phyloP scores from a whole-genome alignment of 2,797 vertebrate species.

The Sebastes iracundus region DNA sequence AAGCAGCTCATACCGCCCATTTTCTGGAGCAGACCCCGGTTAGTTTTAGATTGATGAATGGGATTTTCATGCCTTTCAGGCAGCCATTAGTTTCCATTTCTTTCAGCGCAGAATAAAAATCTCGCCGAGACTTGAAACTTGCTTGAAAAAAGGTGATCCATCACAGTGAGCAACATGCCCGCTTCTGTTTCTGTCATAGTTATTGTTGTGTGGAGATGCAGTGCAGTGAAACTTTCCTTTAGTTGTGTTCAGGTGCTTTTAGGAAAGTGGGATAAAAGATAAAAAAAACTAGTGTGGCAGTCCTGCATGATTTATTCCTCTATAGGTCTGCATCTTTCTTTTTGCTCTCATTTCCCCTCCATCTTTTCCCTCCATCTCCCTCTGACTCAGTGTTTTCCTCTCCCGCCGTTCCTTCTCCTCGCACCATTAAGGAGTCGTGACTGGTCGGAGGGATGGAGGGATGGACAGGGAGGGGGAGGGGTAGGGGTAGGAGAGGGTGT shows the following conservation, averaged over 20 bases:
- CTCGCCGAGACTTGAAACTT: constrained; percentile 3
- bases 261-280: neutral
- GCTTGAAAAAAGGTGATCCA: constrained; percentile 33
- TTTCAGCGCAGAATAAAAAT: constrained; percentile 43
- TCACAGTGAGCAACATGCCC: constrained; percentile 8
- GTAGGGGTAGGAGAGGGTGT: constrained; percentile 17
- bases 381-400: constrained; percentile 10
- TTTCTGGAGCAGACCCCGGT: neutral
- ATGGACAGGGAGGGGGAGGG: neutral
- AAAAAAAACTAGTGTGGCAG: neutral
- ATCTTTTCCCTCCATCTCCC: neutral
- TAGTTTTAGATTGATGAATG: constrained; percentile 27
- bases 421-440: constrained; percentile 64
- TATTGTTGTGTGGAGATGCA: constrained; percentile 7
- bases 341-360: too few relatives aligned
- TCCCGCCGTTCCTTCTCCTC: constrained; percentile 10
- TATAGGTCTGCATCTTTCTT: neutral
- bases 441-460: constrained; percentile 24
- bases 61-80: constrained; percentile 7
- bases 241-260: constrained; percentile 19
- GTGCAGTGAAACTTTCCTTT: neutral
- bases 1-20: neutral
- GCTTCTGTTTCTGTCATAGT: constrained; percentile 17
- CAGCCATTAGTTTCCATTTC: constrained; percentile 46
- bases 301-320: neutral